Percentiles rank a stretch among this genome's conserved stretches.
phyloP scores from a whole-genome alignment of 2,797 vertebrate species.

The Champsocephalus esox region DNA sequence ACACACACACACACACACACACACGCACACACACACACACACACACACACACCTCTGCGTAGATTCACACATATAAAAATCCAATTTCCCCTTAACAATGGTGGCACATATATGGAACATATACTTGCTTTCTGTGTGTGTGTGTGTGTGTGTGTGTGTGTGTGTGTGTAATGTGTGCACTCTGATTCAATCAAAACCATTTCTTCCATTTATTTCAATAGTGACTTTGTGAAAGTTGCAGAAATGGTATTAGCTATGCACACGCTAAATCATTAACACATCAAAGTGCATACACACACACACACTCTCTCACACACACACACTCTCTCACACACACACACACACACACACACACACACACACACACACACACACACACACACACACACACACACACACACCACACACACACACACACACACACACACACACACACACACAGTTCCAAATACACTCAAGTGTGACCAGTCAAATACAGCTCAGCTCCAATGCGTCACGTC shows the following conservation, averaged over 20 bases:
- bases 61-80: constrained; percentile 43
- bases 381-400: neutral
- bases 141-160: constrained; percentile 11
- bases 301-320: too few relatives aligned
- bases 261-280: neutral
- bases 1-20: too few relatives aligned
- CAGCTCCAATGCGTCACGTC: constrained; percentile 30
- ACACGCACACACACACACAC: neutral
- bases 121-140: neutral
- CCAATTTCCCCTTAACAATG: constrained; percentile 67
- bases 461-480: constrained; percentile 42
- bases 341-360: neutral
- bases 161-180: constrained; percentile 2
- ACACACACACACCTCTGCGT: constrained; percentile 42
- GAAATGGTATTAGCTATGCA: constrained; percentile 27
- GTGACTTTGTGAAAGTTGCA: constrained; percentile 33
- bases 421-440: neutral
- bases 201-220: constrained; percentile 49
- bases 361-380: neutral
- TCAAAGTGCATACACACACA: neutral
- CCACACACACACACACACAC: neutral
- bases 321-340: neutral
- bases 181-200: constrained; percentile 37
- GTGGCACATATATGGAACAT: constrained; percentile 56
- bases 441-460: constrained; percentile 11